Evolutionary conservation across 2,888 invertebrate genomes (phyloP).

Genomic region (Amphimallon solstitiale): DNA sequence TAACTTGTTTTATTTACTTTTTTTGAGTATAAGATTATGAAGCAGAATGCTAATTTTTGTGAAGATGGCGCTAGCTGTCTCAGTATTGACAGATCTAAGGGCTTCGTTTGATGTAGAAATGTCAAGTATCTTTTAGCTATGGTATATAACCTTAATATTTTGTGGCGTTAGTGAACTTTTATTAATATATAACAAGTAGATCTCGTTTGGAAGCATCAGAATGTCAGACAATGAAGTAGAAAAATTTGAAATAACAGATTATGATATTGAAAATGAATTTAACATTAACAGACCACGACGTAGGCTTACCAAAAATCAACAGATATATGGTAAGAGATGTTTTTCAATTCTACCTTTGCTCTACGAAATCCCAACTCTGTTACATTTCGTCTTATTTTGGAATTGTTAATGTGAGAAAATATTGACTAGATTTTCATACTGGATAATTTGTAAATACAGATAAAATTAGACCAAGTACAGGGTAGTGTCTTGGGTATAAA

Average conservation of each 20-base stretch:
- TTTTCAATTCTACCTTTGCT: background rate
- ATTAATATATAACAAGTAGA: background rate
- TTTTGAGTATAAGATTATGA: no score
- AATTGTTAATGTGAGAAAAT: no score
- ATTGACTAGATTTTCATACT: no score
- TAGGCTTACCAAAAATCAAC: constrained; percentile 85
- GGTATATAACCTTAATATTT: background rate
- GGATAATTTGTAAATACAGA: no score
- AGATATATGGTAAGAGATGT: constrained; percentile 83
- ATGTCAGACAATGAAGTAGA: constrained; percentile 92
- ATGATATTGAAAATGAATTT: constrained; percentile 93
- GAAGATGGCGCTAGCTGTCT: background rate
- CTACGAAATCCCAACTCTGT: no score
- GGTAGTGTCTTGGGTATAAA: no score
- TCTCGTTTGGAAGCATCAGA: background rate
- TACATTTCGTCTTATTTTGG: no score
- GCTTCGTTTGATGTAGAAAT: no score
- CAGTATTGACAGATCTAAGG: background rate
- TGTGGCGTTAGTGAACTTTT: background rate
- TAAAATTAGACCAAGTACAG: no score
- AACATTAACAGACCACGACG: constrained; percentile 80
- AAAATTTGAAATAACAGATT: constrained; percentile 94
- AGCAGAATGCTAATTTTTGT: no score
- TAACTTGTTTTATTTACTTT: no score
- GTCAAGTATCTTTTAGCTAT: no score